These are phyloP conservation scores for Diprion similis DNA, from an alignment of 1,140 invertebrate species.

Conservation along the genomic window DNA sequence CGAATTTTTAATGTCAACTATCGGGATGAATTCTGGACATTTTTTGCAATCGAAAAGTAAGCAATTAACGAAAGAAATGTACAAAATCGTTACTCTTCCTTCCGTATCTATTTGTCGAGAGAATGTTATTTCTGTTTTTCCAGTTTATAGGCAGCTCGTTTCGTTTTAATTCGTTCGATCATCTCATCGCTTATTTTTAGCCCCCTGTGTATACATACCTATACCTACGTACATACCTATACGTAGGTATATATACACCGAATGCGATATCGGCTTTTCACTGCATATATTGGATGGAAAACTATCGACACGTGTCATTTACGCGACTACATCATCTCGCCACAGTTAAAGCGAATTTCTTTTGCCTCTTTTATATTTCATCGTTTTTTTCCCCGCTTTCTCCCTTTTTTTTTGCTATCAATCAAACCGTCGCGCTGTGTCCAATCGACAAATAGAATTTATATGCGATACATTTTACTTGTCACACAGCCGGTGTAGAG, in stretches of 20 bases:
- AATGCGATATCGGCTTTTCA: not conserved
- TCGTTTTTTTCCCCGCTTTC: not conserved
- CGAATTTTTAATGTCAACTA: no score
- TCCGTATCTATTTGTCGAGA: no score
- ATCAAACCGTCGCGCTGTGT: not conserved
- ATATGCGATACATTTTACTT: not conserved
- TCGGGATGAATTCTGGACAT: no score
- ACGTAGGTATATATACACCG: not conserved
- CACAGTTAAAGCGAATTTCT: not conserved
- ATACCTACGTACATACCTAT: no score
- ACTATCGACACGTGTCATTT: not conserved
- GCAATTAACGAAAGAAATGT: no score
- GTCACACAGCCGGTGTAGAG: no score
- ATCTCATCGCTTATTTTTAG: conserved; percentile 6
- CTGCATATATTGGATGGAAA: conserved; percentile 1
- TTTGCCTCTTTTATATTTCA: not conserved
- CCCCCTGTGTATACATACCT: not conserved
- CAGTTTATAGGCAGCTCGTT: not conserved
- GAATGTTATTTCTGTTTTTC: no score
- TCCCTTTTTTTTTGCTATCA: not conserved
- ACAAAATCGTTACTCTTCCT: no score
- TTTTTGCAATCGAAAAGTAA: no score
- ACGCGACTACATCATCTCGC: not conserved
- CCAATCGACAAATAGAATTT: not conserved
- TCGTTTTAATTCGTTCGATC: conserved; percentile 1